Evolutionary conservation across 2,888 invertebrate species (phyloP), one percentile per base, ranked within the genome.

Genomic region (Lithosia quadra): DNA sequence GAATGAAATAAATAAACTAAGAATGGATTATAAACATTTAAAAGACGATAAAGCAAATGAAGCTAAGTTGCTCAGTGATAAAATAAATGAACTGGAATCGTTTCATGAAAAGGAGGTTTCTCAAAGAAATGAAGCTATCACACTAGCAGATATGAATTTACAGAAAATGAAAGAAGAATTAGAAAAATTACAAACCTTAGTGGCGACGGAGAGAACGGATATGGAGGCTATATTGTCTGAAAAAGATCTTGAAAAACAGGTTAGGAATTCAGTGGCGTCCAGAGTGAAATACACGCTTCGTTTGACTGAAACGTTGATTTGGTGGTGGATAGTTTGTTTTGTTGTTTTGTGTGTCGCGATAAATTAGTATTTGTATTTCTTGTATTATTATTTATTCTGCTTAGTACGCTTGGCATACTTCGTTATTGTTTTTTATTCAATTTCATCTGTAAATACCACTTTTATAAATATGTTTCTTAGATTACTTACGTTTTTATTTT

Each of bases 221-320:
- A 73, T 88, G 79, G 84, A 85, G 53, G 68, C 72, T 63, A 11
- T 79, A 9, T 66, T 91, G 61, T 73, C 78, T 68, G 86, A 89
- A 66, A 92, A 81, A 87, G 88, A 91, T 67, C 87, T 76, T 73
- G 88, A 90, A 68, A 86, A 79, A 74, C 90, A 94, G 94, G 94
- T 94, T 87, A 90, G 93, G 87, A 77, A 71, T 71, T 72, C 69
- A 78, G 79, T 84, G 84, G 77, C 77, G 83, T 81, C 72, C 72
- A 71, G 73, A 68, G 73, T 82, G 72, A 66, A n/a, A 59, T 65
- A 68, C 74, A 80, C 74, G 69, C 67, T 69, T 68, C 74, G 63
- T 75, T 76, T 73, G 63, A 71, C 67, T 67, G 56, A 68, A 76
- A 74, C 76, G 39, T 60, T 73, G 73, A 74, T 60, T 63, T 43